Base-by-base conservation (phyloP, 2,113 vertebrate species). In the Lota lota region DNA sequence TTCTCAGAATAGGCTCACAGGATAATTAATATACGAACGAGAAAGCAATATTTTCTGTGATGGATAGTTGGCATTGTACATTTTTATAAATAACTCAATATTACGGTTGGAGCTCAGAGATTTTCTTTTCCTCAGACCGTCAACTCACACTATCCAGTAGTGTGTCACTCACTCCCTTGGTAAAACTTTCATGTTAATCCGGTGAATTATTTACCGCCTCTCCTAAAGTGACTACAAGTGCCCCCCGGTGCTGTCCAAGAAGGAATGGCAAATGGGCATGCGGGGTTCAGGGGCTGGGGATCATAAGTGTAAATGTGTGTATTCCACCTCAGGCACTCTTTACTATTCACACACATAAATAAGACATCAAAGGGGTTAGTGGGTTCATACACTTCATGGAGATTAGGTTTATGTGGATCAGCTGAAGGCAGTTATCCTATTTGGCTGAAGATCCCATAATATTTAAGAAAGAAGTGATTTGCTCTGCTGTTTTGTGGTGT, bases 151-250 rank as follows among this genome's bases (percentile, higher is more conserved):
- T 12, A 81, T 40, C 56, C 67, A 74, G 60, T 73, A 75, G 40
- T 74, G 70, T 77, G 57, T 73, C 28, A 67, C 63, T 83, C 69
- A 72, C 53, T 67, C 20, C 18, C 40, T 36, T 63, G 68, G 87
- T 88, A 75, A 79, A 90, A 83, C 60, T 84, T 82, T 83, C 51
- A 83, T 86, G 66, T 21, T 59, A 78, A 87, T 64, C 24, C 40
- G 59, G 24, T 83, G 59, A 86, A 84, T 85, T 80, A 83, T 79
- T 83, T 73, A 83, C 16, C 24, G 10, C 3, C 8, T 22, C 64
- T 70, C 59, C 76, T 70, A 66, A 70, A 74, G 80, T 73, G 65
- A 59, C 67, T 64, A 56, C 22, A 28, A 66, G 58, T 63, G 59
- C 70, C 16, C 53, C 53, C 60, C 61, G 57, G 79, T 67, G 75